Evolutionary conservation across 1,140 invertebrate genomes (phyloP).

Genomic region (Venustaconcha ellipsiformis): DNA sequence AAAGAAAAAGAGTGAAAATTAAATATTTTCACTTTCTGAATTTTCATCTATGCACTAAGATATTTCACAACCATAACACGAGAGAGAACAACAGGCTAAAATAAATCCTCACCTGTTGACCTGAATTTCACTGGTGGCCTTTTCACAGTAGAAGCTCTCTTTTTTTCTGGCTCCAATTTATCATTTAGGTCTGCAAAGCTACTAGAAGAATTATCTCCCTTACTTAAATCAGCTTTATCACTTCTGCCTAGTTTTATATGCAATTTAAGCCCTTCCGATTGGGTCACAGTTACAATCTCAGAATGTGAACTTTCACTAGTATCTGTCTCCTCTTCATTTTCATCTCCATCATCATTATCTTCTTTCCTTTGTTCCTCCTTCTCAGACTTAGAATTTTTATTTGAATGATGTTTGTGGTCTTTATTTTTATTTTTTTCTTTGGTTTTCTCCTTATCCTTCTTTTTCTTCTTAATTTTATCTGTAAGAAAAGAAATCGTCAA

Average conservation of each 20-base stretch:
- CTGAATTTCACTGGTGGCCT: conserved; percentile 52
- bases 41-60: too few species aligned
- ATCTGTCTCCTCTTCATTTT: conserved; percentile 30
- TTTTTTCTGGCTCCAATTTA: conserved; percentile 24
- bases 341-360: conserved; percentile 12
- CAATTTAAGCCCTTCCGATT: conserved; percentile 38
- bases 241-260: conserved; percentile 41
- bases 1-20: too few species aligned
- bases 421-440: conserved; percentile 38
- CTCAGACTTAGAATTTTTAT: conserved; percentile 3
- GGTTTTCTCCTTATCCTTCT: conserved; percentile 59
- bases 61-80: neutral
- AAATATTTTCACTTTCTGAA: too few species aligned
- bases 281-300: conserved; percentile 25
- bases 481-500: conserved; percentile 30
- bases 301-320: conserved; percentile 18
- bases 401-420: conserved; percentile 4
- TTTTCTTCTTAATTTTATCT: conserved; percentile 51
- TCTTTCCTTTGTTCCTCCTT: conserved; percentile 13
- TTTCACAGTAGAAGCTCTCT: conserved; percentile 58
- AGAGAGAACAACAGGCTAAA: neutral
- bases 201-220: too few species aligned
- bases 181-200: too few species aligned
- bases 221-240: neutral
- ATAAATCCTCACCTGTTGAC: conserved; percentile 49